Percentiles rank a stretch among this genome's conserved stretches.
phyloP scores from a whole-genome alignment of 2,888 invertebrate species.

The Acanthopleura granulata region DNA sequence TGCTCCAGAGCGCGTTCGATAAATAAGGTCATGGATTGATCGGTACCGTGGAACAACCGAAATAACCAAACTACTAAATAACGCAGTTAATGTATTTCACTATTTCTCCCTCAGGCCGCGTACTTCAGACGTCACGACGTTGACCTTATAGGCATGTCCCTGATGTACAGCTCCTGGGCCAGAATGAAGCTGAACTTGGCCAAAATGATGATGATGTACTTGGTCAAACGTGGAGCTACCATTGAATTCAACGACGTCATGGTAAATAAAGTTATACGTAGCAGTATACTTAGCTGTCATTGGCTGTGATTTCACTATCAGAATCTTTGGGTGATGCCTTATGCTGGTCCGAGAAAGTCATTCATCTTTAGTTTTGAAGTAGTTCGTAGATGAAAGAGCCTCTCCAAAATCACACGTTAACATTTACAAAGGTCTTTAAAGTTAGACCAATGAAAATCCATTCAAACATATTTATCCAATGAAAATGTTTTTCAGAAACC shows the following conservation, averaged over 20 bases:
- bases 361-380: too few species aligned
- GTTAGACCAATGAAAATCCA: too few species aligned
- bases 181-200: background rate
- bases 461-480: background rate
- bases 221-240: background rate
- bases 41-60: too few species aligned
- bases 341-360: too few species aligned
- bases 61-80: background rate
- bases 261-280: background rate
- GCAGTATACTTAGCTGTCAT: background rate
- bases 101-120: background rate
- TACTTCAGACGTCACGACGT: background rate
- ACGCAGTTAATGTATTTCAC: background rate
- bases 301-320: too few species aligned
- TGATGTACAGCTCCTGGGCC: background rate
- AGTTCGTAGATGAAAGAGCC: too few species aligned
- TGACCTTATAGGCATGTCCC: background rate
- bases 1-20: too few species aligned
- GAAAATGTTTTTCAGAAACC: background rate
- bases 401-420: too few species aligned
- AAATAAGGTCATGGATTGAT: too few species aligned
- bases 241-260: background rate
- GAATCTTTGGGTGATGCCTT: too few species aligned
- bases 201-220: conserved; percentile 8
- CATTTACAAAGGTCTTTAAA: too few species aligned